Conservation (phyloP, 2,888 invertebrate species). For the Diaperis boleti region DNA sequence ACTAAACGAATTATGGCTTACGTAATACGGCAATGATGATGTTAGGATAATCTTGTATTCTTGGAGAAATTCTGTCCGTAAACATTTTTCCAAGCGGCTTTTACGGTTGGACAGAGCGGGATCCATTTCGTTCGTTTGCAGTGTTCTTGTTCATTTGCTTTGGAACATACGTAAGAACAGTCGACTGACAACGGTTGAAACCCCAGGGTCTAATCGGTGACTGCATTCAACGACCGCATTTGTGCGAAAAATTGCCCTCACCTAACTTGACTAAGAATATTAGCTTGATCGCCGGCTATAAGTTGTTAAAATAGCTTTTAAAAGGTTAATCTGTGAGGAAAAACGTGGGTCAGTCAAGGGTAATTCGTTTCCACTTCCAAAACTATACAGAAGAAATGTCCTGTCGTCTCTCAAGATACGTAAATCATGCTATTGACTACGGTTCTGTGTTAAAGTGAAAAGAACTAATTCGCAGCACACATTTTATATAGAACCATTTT, state of each 20-base stretch:
- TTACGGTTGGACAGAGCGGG: conserved; percentile 6
- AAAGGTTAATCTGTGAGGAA: conserved; percentile 26
- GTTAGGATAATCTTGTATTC: conserved; percentile 20
- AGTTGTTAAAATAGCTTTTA: conserved; percentile 11
- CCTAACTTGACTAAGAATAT: conserved; percentile 23
- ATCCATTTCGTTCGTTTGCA: background rate
- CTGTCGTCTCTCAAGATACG: conserved; percentile 7
- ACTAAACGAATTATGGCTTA: conserved; percentile 22
- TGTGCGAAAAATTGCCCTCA: conserved; percentile 25
- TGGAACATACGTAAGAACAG: conserved; percentile 24
- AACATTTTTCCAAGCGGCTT: conserved; percentile 21
- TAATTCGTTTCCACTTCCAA: conserved; percentile 35
- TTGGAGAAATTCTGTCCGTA: conserved; percentile 7
- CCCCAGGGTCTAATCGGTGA: conserved; percentile 29
- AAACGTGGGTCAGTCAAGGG: background rate
- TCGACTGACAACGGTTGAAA: conserved; percentile 29
- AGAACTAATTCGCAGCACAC: too few relatives aligned
- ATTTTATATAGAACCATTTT: too few relatives aligned
- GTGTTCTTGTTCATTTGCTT: conserved; percentile 6
- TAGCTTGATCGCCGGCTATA: conserved; percentile 23
- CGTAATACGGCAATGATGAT: conserved; percentile 7
- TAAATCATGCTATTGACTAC: conserved; percentile 27
- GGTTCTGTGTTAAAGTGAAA: too few relatives aligned
- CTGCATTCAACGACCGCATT: conserved; percentile 34
- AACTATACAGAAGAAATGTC: conserved; percentile 22